These are phyloP conservation scores for Hestina assimilis DNA, from an alignment of 1,140 invertebrate genomes.

Conservation along the genomic window DNA sequence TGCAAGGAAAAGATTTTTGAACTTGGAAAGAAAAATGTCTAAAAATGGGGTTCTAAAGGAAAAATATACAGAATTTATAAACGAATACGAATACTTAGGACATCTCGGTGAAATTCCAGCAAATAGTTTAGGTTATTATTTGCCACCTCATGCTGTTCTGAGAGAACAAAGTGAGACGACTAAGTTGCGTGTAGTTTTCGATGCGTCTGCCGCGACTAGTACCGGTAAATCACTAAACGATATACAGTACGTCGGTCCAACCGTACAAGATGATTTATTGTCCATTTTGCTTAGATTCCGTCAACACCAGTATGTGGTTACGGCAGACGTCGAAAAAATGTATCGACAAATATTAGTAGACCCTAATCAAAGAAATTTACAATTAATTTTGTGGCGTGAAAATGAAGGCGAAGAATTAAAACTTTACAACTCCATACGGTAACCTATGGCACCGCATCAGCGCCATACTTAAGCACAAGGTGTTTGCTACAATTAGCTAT, in stretches of 20 bases:
- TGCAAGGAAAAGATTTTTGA: conserved; percentile 21
- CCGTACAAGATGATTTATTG: neutral
- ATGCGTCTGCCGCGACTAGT: neutral
- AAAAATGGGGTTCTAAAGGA: neutral
- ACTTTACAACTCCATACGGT: too few relatives aligned
- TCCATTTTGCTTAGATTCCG: neutral
- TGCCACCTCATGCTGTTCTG: neutral
- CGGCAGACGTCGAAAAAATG: neutral
- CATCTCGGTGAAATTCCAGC: neutral
- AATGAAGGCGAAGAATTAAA: too few relatives aligned
- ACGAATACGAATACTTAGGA: neutral
- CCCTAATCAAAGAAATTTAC: neutral
- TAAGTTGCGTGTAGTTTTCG: neutral
- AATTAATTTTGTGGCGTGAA: too few relatives aligned
- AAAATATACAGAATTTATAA: neutral
- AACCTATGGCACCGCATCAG: too few relatives aligned
- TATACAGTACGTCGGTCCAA: neutral
- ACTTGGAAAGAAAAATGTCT: conserved; percentile 13
- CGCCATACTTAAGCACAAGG: too few relatives aligned
- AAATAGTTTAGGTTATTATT: conserved; percentile 2
- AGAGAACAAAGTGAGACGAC: neutral
- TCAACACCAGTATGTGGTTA: neutral
- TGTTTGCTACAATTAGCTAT: too few relatives aligned
- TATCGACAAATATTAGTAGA: neutral
- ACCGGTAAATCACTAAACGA: neutral